Evolutionary conservation across 2,888 invertebrate species (phyloP).

Genomic region (Scaptomyza flava): DNA sequence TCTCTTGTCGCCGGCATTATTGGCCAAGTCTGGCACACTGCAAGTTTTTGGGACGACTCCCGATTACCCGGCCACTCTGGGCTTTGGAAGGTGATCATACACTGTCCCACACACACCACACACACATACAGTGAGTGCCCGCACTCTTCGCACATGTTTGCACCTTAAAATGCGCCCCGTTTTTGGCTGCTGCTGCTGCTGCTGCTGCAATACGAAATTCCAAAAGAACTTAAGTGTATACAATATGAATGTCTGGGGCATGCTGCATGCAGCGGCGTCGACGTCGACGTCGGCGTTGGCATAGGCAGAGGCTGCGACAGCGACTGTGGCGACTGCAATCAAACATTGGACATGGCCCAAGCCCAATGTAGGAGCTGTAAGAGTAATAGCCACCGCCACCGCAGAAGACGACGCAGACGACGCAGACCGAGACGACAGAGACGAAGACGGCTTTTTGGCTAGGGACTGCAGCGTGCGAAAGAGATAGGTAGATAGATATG

Average conservation of each 20-base stretch:
- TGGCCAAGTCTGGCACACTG: constrained; percentile 70
- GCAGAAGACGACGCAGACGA: constrained; percentile 15
- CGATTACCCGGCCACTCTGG: constrained; percentile 9
- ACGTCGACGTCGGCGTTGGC: constrained; percentile 1
- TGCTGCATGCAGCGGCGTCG: constrained; percentile 53
- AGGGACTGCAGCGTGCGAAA: constrained; percentile 36
- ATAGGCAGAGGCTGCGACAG: constrained; percentile 9
- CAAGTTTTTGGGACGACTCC: constrained; percentile 25
- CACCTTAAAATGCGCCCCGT: constrained; percentile 54
- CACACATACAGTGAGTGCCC: constrained; percentile 1
- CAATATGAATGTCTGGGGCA: constrained; percentile 77
- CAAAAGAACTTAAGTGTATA: constrained; percentile 76
- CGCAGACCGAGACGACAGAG: constrained; percentile 13
- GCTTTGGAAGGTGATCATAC: constrained; percentile 38
- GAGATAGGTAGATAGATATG: constrained; percentile 31
- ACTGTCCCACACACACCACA: constrained; percentile 5
- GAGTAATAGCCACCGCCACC: constrained; percentile 63
- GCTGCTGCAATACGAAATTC: constrained; percentile 78
- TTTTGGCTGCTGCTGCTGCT: constrained; percentile 69
- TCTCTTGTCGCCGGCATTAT: constrained; percentile 81
- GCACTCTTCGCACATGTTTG: constrained; percentile 36
- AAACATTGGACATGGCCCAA: constrained; percentile 65
- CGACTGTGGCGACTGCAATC: constrained; percentile 56
- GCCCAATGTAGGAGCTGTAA: constrained; percentile 71
- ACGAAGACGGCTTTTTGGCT: constrained; percentile 42